Percentiles rank a stretch among this genome's conserved stretches.
Conservation (phyloP, 2,797 vertebrate species). For the Amniataba percoides region DNA sequence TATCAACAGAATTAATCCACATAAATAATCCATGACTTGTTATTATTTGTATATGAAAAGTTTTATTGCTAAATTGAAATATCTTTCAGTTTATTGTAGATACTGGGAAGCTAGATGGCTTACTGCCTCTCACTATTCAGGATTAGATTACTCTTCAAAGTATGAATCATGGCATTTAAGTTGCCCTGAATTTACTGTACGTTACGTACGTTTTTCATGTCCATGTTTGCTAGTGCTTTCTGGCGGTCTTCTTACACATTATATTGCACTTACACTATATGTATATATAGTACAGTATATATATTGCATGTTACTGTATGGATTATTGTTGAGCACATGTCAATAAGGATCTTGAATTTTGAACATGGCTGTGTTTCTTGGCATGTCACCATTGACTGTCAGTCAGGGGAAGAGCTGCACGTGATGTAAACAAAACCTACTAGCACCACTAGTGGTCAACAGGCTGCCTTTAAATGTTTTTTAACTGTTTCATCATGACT, state of each 20-base stretch:
- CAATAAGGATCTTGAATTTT: too few species aligned
- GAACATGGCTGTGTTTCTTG: neutral
- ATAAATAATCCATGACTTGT: neutral
- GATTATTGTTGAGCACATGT: too few species aligned
- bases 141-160: neutral
- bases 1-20: neutral
- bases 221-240: neutral
- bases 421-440: neutral
- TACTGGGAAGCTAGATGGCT: neutral
- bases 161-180: neutral
- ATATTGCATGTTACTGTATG: too few species aligned
- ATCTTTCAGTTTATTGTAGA: neutral
- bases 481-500: neutral
- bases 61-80: neutral
- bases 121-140: neutral
- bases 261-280: too few species aligned
- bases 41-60: neutral
- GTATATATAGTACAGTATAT: too few species aligned
- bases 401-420: neutral
- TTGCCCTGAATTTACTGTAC: too few species aligned
- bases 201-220: neutral
- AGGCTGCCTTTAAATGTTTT: neutral
- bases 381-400: fast-evolving
- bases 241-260: too few species aligned
- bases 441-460: neutral